phyloP scores from a whole-genome alignment of 1,140 invertebrate species.

The Drosophila pandora region DNA sequence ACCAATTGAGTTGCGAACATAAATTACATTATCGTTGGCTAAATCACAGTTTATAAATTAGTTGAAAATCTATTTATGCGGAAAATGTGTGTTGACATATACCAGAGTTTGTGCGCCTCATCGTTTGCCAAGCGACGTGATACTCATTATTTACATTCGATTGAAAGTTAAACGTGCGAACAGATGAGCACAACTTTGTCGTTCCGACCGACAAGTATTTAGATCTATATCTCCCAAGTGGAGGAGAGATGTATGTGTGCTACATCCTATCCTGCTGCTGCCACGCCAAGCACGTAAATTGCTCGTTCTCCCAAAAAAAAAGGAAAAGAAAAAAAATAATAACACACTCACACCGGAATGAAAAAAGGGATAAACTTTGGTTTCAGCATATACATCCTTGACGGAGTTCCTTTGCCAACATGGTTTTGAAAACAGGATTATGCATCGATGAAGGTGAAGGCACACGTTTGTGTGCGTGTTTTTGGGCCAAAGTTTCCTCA shows the following conservation, averaged over 20 bases:
- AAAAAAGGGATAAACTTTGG: constrained; percentile 75
- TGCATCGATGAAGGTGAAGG: constrained; percentile 58
- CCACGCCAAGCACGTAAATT: constrained; percentile 57
- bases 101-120: constrained; percentile 7
- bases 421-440: constrained; percentile 67
- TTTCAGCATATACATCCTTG: constrained; percentile 41
- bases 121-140: constrained; percentile 46
- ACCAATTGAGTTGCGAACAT: constrained; percentile 41
- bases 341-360: constrained; percentile 10
- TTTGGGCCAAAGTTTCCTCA: constrained; percentile 56
- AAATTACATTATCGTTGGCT: constrained; percentile 22
- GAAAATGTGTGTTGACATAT: constrained; percentile 54
- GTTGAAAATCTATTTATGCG: constrained; percentile 62
- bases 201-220: constrained; percentile 44
- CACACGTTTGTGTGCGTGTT: constrained; percentile 6
- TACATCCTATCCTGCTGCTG: constrained; percentile 33
- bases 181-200: constrained; percentile 68
- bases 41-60: constrained; percentile 60
- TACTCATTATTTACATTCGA: constrained; percentile 80
- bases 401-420: constrained; percentile 25
- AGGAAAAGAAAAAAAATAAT: constrained; percentile 1
- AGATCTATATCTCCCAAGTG: constrained; percentile 37
- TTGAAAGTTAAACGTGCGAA: constrained; percentile 79
- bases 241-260: constrained; percentile 3
- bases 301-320: constrained; percentile 22